Evolutionary conservation across 92 coral and sea anemone genomes (phyloP), one percentile per base, ranked within the genome.

Genomic region (Virgularia gustaviana): DNA sequence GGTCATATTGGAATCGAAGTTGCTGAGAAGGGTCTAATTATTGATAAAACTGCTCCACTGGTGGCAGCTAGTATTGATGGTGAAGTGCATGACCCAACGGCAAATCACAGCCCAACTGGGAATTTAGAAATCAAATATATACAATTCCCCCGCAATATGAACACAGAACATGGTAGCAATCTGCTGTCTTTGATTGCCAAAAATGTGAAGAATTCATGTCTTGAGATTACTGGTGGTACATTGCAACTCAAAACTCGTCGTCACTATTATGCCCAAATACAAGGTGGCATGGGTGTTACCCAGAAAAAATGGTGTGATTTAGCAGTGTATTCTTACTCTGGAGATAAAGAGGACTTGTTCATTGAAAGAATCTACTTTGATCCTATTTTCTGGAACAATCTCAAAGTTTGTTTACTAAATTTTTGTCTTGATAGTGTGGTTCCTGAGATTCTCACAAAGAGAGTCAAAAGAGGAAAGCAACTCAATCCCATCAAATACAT

Each of bases 291-390:
- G 76, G 80, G 66, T 12, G 75, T 73, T 28, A 81, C 57, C 4
- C 59, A 66, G 33, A 55, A 39, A 28, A 65, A 22, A 42, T 74
- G 85, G 85, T 74, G 67, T 65, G 81, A 81, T 70, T 81, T 81
- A 63, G 85, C 65, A 34, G 81, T 81, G 20, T 63, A 73, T 20
- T 30, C 77, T 2, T 45, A 71, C 65, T 71, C 15, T 41, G 12
- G 16, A 4, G 6, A n/a, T 1, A 11, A 18, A n/a, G 77, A 71
- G 56, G 63, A 71, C 13, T 0, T 71, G 38, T 34, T 30, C 33
- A 49, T 53, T 24, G 61, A 68, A 12, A 28, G 75, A 11, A 68
- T 68, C 4, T 68, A 68, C 35, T 68, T 68, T 68, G 75, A 68
- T 28, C 75, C 75, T 7, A 49, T 51, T 68, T 54, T 39, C 22